These are phyloP conservation scores for Zoanthus solanderi DNA, from an alignment of 92 coral and sea anemone genomes.

Conservation along the genomic window DNA sequence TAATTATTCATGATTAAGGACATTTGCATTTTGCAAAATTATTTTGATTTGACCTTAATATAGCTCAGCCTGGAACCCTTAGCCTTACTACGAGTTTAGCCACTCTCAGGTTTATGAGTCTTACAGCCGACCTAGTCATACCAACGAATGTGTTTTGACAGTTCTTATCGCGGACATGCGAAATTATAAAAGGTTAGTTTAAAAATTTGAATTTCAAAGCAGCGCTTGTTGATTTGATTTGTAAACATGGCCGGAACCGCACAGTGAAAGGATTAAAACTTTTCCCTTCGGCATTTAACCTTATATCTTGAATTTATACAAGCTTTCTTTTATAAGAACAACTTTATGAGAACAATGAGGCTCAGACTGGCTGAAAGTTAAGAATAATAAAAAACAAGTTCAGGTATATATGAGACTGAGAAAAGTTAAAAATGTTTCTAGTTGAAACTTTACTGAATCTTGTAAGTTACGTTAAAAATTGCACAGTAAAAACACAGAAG, in stretches of 20 bases:
- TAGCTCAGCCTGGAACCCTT: not conserved
- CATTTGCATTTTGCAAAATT: not conserved
- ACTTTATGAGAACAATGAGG: too few relatives aligned
- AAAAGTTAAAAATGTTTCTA: too few relatives aligned
- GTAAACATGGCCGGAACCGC: not conserved
- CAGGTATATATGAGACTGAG: too few relatives aligned
- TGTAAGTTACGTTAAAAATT: too few relatives aligned
- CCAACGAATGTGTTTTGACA: not conserved
- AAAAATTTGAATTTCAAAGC: conserved; percentile 17
- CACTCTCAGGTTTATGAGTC: not conserved
- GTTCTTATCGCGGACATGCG: not conserved
- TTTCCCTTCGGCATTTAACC: too few relatives aligned
- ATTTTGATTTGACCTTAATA: not conserved
- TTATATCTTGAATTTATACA: too few relatives aligned
- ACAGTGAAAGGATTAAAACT: not conserved
- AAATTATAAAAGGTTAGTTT: not conserved
- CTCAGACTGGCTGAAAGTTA: too few relatives aligned
- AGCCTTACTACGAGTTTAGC: not conserved
- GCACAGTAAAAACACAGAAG: too few relatives aligned
- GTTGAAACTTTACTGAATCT: too few relatives aligned
- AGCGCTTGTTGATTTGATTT: not conserved
- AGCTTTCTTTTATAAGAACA: too few relatives aligned
- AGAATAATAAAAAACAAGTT: too few relatives aligned
- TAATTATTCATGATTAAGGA: not conserved
- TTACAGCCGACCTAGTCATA: not conserved